Evolutionary conservation across 2,797 vertebrate genomes (phyloP).

Genomic region (Trematomus bernacchii): DNA sequence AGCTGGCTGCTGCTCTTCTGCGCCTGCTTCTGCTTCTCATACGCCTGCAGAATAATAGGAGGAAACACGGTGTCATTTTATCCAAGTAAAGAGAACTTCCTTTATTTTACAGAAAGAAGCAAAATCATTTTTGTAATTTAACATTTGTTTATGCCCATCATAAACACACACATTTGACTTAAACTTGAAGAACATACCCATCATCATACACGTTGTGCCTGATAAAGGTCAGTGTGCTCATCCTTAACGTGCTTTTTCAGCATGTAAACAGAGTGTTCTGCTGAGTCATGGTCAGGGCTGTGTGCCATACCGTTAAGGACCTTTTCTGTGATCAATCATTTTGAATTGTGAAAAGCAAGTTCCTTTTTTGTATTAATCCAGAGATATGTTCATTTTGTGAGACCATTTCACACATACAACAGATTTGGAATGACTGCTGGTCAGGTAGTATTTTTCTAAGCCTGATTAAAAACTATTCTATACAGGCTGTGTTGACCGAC

Average conservation of each 20-base stretch:
- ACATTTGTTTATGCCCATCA: background rate
- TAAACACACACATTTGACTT: background rate
- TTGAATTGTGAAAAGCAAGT: background rate
- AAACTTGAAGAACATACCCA: background rate
- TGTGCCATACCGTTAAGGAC: background rate
- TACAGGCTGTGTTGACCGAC: no score
- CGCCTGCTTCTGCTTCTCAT: slow-evolving; percentile 90
- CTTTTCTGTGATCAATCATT: background rate
- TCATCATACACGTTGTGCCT: background rate
- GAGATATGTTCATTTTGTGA: background rate
- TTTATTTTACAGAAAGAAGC: background rate
- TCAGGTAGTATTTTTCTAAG: no score
- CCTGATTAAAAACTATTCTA: background rate
- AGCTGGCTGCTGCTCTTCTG: slow-evolving; percentile 84
- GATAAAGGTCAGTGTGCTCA: background rate
- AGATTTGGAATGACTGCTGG: no score
- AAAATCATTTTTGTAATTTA: background rate
- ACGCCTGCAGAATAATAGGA: slow-evolving; percentile 78
- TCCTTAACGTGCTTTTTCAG: background rate
- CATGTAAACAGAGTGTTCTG: background rate
- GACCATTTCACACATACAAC: no score
- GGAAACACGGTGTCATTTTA: background rate
- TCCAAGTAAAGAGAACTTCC: background rate
- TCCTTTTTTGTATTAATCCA: background rate
- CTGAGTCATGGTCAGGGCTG: background rate